Evolutionary conservation across 2,113 vertebrate species (phyloP).

Genomic region (Pithys albifrons): DNA sequence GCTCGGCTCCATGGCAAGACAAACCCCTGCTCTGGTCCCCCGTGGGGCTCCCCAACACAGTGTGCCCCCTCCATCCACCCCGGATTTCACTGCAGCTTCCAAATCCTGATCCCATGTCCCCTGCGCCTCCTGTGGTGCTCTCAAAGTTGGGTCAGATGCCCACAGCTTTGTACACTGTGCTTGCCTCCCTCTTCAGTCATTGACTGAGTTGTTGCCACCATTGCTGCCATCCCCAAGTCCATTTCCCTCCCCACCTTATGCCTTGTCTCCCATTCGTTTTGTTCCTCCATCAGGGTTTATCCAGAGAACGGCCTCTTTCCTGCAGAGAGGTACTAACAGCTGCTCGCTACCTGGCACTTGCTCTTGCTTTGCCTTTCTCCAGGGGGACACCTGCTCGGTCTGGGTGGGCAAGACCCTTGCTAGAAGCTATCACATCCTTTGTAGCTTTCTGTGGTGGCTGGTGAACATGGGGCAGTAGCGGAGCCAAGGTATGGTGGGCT

Average conservation of each 20-base stretch:
- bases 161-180: neutral
- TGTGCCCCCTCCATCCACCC: neutral
- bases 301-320: constrained; percentile 87
- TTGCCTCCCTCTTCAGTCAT: neutral
- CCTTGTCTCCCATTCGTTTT: constrained; percentile 67
- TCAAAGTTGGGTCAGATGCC: neutral
- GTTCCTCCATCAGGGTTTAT: constrained; percentile 88
- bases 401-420: neutral
- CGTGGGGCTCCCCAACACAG: rapidly evolving
- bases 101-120: rapidly evolving
- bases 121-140: rapidly evolving
- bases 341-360: constrained; percentile 68
- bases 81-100: neutral
- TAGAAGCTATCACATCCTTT: neutral
- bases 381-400: neutral
- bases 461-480: neutral
- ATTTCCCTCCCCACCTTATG: constrained; percentile 44
- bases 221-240: neutral
- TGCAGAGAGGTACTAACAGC: constrained; percentile 90
- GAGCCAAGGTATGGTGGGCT: neutral
- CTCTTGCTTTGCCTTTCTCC: constrained; percentile 63
- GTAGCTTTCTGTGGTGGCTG: constrained; percentile 9
- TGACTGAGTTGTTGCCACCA: neutral
- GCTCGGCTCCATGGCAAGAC: neutral
- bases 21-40: neutral